phyloP scores from a whole-genome alignment of 2,888 invertebrate species.

The Galeruca laticollis region DNA sequence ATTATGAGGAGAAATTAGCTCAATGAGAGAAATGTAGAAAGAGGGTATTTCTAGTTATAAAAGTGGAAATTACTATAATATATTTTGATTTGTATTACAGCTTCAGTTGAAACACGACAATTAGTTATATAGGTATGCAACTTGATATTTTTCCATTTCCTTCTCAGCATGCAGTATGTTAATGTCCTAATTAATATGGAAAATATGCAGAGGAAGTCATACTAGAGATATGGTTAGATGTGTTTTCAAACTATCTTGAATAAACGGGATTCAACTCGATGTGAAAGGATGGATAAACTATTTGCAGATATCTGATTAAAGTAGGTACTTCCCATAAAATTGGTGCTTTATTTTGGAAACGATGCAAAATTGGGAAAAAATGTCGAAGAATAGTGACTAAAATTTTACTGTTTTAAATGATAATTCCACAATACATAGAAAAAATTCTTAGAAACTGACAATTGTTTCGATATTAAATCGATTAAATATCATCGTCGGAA shows the following conservation, averaged over 20 bases:
- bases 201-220: neutral
- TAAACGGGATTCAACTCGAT: neutral
- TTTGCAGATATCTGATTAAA: neutral
- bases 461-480: no score
- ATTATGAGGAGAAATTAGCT: neutral
- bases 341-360: no score
- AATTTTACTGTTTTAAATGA: no score
- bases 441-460: no score
- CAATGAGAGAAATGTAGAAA: neutral
- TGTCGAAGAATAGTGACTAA: no score
- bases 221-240: neutral
- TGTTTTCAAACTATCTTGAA: neutral
- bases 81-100: neutral
- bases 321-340: no score
- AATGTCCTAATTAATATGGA: constrained; percentile 2
- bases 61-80: neutral
- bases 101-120: neutral
- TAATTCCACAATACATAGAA: no score
- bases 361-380: no score
- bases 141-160: neutral
- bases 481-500: no score
- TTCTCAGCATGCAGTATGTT: constrained; percentile 1
- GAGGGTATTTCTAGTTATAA: neutral
- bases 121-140: neutral
- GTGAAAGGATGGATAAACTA: neutral